Conservation (phyloP, 1,140 invertebrate species). For the Micrasema longulum region DNA sequence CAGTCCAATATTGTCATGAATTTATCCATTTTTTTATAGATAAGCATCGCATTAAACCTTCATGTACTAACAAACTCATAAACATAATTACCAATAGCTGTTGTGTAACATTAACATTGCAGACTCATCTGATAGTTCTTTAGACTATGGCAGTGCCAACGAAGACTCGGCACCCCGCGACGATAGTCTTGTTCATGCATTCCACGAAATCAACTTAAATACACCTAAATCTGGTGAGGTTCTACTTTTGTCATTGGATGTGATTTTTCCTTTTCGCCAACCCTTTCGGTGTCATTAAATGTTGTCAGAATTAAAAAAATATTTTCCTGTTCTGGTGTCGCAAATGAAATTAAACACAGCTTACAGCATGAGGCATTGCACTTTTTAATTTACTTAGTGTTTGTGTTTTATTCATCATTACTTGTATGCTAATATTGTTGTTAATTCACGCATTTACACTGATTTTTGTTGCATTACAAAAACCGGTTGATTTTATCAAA, state of each 20-base stretch:
- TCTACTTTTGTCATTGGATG: slow-evolving; percentile 27
- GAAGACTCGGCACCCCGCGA: slow-evolving; percentile 48
- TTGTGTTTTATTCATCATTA: background rate
- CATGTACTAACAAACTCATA: slow-evolving; percentile 26
- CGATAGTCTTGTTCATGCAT: slow-evolving; percentile 47
- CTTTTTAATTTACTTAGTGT: slow-evolving; percentile 12
- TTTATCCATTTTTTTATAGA: too few species aligned
- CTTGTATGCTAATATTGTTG: too few species aligned
- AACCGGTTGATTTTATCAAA: too few species aligned
- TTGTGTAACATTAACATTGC: slow-evolving; percentile 54
- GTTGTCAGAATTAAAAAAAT: too few species aligned
- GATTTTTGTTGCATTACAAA: too few species aligned
- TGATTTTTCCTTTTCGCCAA: background rate
- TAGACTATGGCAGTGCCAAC: slow-evolving; percentile 55
- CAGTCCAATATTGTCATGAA: too few species aligned
- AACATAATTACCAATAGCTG: slow-evolving; percentile 43
- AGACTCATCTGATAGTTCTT: slow-evolving; percentile 55
- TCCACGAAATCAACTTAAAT: slow-evolving; percentile 47
- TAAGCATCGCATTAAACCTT: background rate
- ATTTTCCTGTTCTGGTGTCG: background rate
- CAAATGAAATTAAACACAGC: slow-evolving; percentile 21
- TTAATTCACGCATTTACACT: too few species aligned
- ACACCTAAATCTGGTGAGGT: slow-evolving; percentile 51
- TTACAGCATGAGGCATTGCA: slow-evolving; percentile 19
- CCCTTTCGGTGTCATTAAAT: too few species aligned